phyloP scores from a whole-genome alignment of 2,888 invertebrate species.

The Orthonevra nobilis region DNA sequence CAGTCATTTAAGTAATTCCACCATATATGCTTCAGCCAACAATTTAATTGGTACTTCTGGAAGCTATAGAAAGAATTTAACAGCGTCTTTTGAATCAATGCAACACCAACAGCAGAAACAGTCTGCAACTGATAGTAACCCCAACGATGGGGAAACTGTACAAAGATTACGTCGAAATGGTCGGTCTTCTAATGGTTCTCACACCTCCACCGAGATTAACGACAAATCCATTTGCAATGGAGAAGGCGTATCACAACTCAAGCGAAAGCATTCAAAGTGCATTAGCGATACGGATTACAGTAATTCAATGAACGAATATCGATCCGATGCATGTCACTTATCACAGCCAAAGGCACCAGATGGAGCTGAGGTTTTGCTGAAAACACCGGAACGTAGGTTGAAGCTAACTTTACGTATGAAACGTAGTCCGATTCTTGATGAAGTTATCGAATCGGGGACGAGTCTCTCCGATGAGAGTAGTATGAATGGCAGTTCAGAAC shows the following conservation, averaged over 20 bases:
- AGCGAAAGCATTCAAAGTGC: slow-evolving; percentile 64
- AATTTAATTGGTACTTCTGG: slow-evolving; percentile 69
- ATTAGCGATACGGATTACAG: slow-evolving; percentile 58
- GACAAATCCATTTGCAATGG: slow-evolving; percentile 4
- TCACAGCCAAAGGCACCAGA: slow-evolving; percentile 8
- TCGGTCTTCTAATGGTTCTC: slow-evolving; percentile 26
- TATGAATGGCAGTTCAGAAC: slow-evolving; percentile 77
- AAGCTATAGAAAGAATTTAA: slow-evolving; percentile 78
- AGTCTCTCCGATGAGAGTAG: slow-evolving; percentile 84
- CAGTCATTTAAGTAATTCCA: slow-evolving; percentile 70
- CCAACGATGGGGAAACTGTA: slow-evolving; percentile 10
- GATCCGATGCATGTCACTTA: too few species aligned
- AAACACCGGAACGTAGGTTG: slow-evolving; percentile 81
- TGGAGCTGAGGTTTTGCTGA: slow-evolving; percentile 75
- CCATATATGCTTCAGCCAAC: slow-evolving; percentile 23
- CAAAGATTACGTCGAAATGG: slow-evolving; percentile 58
- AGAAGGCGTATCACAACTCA: slow-evolving; percentile 23
- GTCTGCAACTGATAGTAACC: slow-evolving; percentile 35
- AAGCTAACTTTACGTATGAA: slow-evolving; percentile 93
- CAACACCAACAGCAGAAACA: slow-evolving; percentile 45
- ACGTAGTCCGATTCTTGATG: slow-evolving; percentile 91
- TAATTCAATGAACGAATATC: slow-evolving; percentile 48
- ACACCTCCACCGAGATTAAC: slow-evolving; percentile 19
- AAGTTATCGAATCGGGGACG: slow-evolving; percentile 90
- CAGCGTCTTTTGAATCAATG: slow-evolving; percentile 76